Percentiles rank a stretch among this genome's conserved stretches.
Evolutionary conservation across 2,797 vertebrate genomes (phyloP).

Genomic region (Pseudochirops corinnae): DNA sequence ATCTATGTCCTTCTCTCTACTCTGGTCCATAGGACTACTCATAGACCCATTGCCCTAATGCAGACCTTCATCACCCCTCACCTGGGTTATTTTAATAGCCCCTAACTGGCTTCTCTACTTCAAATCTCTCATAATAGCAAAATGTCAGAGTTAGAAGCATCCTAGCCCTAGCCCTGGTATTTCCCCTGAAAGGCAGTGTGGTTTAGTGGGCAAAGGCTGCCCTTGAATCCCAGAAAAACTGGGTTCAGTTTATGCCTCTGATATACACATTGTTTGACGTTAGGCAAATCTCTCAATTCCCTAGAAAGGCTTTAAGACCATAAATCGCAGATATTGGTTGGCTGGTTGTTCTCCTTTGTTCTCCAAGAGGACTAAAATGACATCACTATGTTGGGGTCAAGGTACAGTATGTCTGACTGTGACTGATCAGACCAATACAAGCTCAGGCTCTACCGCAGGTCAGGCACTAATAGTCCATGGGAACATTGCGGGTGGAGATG

Average conservation of each 20-base stretch:
- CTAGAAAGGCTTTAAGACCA: background rate
- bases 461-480: too few species aligned
- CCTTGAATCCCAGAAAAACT: background rate
- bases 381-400: background rate
- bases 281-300: background rate
- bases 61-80: background rate
- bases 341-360: background rate
- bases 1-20: background rate
- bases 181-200: background rate
- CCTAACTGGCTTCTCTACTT: background rate
- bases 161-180: too few species aligned
- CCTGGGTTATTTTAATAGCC: background rate
- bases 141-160: background rate
- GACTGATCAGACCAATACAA: too few species aligned
- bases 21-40: background rate
- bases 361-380: background rate
- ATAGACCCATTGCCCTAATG: background rate
- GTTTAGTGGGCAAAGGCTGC: background rate
- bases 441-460: too few species aligned
- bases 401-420: background rate
- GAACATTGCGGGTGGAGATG: too few species aligned
- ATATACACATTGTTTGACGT: background rate
- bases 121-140: background rate
- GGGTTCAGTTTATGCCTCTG: background rate
- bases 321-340: background rate